These are phyloP conservation scores for Lasioglossum baleicum DNA, from an alignment of 1,140 invertebrate species.

Conservation along the genomic window DNA sequence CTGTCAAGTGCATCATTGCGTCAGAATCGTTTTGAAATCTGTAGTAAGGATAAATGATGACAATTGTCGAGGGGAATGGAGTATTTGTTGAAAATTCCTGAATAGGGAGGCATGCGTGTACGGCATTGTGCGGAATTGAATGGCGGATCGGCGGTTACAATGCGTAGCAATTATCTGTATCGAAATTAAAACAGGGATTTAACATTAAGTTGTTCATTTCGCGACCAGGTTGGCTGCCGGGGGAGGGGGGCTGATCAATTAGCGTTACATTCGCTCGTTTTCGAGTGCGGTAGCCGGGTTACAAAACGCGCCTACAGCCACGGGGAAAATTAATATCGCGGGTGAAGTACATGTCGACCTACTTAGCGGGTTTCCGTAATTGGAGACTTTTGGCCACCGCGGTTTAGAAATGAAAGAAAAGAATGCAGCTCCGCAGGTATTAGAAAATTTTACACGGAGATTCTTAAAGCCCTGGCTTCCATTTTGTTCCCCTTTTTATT, in stretches of 20 bases:
- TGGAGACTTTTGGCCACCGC: slow-evolving; percentile 22
- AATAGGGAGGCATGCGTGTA: too few relatives aligned
- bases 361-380: slow-evolving; percentile 34
- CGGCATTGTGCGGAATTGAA: neutral
- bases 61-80: too few relatives aligned
- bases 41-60: too few relatives aligned
- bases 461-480: neutral
- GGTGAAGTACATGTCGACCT: slow-evolving; percentile 37
- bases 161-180: neutral
- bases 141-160: neutral
- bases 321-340: slow-evolving; percentile 32
- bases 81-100: too few relatives aligned
- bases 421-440: neutral
- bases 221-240: too few relatives aligned
- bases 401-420: slow-evolving; percentile 9
- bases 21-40: too few relatives aligned
- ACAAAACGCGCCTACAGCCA: neutral
- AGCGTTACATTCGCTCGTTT: slow-evolving; percentile 17
- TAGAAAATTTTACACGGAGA: neutral
- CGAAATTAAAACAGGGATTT: slow-evolving; percentile 16
- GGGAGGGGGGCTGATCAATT: slow-evolving; percentile 6
- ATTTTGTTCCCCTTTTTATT: neutral
- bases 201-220: neutral
- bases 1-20: too few relatives aligned
- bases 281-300: neutral